phyloP scores from a whole-genome alignment of 2,797 vertebrate genomes.

The Danio albolineatus region DNA sequence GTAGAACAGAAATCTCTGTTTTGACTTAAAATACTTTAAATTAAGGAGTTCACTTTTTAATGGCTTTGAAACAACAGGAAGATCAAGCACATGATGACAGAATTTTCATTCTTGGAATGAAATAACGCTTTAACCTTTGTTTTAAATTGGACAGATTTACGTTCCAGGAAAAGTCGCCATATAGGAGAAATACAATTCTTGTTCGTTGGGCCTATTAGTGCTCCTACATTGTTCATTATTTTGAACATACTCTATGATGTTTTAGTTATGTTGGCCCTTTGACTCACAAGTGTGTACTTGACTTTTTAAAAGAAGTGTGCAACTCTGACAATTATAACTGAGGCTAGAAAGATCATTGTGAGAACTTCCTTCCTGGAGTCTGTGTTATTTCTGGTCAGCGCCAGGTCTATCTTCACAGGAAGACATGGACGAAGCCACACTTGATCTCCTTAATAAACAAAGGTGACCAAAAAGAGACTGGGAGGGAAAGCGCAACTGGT shows the following conservation, averaged over 20 bases:
- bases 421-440: slow-evolving; percentile 11
- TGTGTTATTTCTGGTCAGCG: slow-evolving; percentile 51
- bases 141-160: too few relatives aligned
- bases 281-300: neutral
- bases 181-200: too few relatives aligned
- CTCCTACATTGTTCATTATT: neutral
- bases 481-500: slow-evolving; percentile 3
- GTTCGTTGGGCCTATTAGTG: neutral
- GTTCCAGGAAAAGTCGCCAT: too few relatives aligned
- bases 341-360: slow-evolving; percentile 26
- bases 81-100: too few relatives aligned
- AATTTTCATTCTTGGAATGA: too few relatives aligned
- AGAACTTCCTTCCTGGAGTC: slow-evolving; percentile 41
- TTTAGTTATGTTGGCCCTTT: neutral
- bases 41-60: too few relatives aligned
- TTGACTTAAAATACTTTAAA: too few relatives aligned
- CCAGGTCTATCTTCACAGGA: slow-evolving; percentile 31
- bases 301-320: slow-evolving; percentile 2
- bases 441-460: neutral
- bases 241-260: neutral
- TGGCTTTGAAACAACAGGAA: too few relatives aligned
- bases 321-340: slow-evolving; percentile 4
- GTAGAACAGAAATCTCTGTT: too few relatives aligned
- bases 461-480: neutral
- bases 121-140: too few relatives aligned